phyloP scores from a whole-genome alignment of 2,888 invertebrate genomes.

The Euphydryas editha region DNA sequence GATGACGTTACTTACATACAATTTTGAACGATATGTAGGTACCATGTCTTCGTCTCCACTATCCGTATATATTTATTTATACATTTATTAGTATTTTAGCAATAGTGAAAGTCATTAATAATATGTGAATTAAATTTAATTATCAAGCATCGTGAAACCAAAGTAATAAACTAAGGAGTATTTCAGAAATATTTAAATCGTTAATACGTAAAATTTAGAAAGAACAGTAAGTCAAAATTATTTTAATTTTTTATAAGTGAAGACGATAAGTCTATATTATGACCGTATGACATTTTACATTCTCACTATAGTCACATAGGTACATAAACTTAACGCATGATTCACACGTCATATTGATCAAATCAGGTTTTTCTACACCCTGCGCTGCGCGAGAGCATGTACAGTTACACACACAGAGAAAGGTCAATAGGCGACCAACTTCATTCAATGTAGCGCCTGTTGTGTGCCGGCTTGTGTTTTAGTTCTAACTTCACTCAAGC shows the following conservation, averaged over 20 bases:
- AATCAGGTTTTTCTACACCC: slow-evolving; percentile 58
- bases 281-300: background rate
- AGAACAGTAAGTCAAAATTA: too few relatives aligned
- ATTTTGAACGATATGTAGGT: too few relatives aligned
- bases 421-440: slow-evolving; percentile 65
- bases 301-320: slow-evolving; percentile 16
- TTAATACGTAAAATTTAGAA: too few relatives aligned
- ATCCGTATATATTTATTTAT: too few relatives aligned
- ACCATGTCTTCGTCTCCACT: too few relatives aligned
- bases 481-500: slow-evolving; percentile 70
- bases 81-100: too few relatives aligned
- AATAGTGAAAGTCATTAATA: too few relatives aligned
- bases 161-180: too few relatives aligned
- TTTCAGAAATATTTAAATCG: too few relatives aligned
- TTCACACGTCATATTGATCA: slow-evolving; percentile 42
- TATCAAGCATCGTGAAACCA: too few relatives aligned
- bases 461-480: slow-evolving; percentile 48
- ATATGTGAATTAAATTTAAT: too few relatives aligned
- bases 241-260: background rate
- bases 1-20: slow-evolving; percentile 1
- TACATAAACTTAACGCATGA: slow-evolving; percentile 27
- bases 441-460: slow-evolving; percentile 65
- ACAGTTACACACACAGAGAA: slow-evolving; percentile 51
- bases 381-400: slow-evolving; percentile 46
- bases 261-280: background rate